Percentiles rank a stretch among this genome's conserved stretches.
phyloP scores from a whole-genome alignment of 2,113 vertebrate genomes.

The Hystrix cristata region DNA sequence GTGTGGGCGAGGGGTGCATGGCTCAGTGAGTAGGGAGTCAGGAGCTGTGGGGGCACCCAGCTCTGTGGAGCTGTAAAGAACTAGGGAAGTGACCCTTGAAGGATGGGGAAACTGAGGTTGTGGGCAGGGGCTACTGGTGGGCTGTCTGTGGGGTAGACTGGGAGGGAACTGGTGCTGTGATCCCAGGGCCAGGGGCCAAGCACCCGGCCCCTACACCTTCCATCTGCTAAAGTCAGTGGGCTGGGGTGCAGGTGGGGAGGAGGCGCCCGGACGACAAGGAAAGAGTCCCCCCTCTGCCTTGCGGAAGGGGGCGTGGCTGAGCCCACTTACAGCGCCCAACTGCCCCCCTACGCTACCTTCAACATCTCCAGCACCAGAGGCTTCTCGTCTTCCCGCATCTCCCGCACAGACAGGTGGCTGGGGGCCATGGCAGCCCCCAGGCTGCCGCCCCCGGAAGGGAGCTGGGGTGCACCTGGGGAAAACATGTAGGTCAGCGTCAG shows the following conservation, averaged over 20 bases:
- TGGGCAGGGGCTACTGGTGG: neutral
- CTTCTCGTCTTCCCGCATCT: constrained; percentile 85
- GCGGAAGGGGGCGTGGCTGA: neutral
- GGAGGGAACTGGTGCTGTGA: neutral
- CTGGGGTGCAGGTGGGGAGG: neutral
- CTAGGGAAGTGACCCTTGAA: neutral
- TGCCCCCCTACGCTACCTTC: constrained; percentile 74
- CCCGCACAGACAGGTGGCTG: constrained; percentile 82
- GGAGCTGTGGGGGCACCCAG: neutral
- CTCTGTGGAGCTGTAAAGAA: neutral
- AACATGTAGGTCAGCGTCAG: constrained; percentile 17
- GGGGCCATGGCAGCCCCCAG: constrained; percentile 77
- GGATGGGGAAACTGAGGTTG: neutral
- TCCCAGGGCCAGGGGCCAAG: no score
- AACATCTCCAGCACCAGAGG: constrained; percentile 84
- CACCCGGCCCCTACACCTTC: neutral
- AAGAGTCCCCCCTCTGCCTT: neutral
- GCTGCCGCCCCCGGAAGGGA: constrained; percentile 26
- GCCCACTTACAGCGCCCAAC: neutral
- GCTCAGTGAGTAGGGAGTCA: no score
- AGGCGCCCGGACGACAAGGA: neutral
- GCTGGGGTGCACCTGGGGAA: constrained; percentile 59
- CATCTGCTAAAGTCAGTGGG: neutral
- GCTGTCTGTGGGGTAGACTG: neutral
- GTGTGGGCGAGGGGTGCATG: neutral